phyloP scores from a whole-genome alignment of 2,888 invertebrate genomes.

The Eupelmus urozonus region DNA sequence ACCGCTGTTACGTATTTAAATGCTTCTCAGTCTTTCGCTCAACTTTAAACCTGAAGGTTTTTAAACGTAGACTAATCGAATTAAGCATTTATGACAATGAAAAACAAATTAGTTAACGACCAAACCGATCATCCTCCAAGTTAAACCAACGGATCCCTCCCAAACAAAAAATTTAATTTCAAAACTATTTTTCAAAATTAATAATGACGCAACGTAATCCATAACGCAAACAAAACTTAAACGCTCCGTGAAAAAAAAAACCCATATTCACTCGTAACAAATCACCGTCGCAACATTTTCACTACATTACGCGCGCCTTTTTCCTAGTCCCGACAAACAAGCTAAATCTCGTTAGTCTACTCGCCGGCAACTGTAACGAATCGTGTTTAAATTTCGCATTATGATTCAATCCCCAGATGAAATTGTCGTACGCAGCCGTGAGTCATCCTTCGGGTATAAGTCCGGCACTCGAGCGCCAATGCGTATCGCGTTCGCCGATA shows the following conservation, averaged over 20 bases:
- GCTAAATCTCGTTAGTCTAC: constrained; percentile 9
- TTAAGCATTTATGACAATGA: too few relatives aligned
- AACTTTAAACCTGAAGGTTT: too few relatives aligned
- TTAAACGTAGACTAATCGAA: too few relatives aligned
- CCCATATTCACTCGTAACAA: neutral
- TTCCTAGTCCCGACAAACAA: neutral
- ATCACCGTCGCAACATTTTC: neutral
- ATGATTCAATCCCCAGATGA: constrained; percentile 30
- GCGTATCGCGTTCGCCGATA: too few relatives aligned
- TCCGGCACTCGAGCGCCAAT: too few relatives aligned
- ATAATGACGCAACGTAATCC: neutral
- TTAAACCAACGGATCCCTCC: too few relatives aligned
- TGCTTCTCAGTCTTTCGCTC: too few relatives aligned
- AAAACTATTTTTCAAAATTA: neutral
- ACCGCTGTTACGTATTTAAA: too few relatives aligned
- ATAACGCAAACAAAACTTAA: neutral
- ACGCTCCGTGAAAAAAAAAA: neutral
- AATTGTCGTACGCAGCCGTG: constrained; percentile 27
- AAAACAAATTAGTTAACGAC: too few relatives aligned
- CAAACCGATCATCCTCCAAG: too few relatives aligned
- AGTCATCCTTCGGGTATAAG: too few relatives aligned
- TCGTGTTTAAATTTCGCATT: constrained; percentile 29
- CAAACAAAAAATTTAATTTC: constrained; percentile 20
- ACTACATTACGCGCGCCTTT: constrained; percentile 6
- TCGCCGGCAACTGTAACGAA: constrained; percentile 10